Evolutionary conservation across 2,113 vertebrate species (phyloP).

Genomic region (Rallus limicola): DNA sequence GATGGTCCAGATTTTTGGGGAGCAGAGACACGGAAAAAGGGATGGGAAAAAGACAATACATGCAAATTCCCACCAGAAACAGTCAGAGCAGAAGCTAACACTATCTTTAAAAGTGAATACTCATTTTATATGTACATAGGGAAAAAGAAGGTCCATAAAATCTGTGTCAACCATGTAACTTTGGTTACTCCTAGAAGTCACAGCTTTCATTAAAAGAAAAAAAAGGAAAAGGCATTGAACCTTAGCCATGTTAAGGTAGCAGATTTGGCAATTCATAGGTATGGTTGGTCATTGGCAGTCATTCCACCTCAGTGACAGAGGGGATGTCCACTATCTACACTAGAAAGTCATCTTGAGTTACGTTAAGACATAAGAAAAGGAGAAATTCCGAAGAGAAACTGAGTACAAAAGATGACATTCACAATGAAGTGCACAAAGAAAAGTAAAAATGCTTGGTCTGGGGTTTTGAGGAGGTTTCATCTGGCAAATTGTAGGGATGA

Average conservation of each 20-base stretch:
- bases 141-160: not conserved
- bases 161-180: not conserved
- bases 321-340: not conserved
- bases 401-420: not conserved
- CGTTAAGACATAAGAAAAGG: not conserved
- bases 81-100: not conserved
- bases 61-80: not conserved
- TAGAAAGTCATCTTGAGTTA: not conserved
- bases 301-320: not conserved
- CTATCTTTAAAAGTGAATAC: not conserved
- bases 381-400: not conserved
- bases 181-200: not conserved
- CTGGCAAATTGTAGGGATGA: not conserved
- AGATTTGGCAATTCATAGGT: not conserved
- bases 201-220: not conserved
- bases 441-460: not conserved
- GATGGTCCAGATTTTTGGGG: not conserved
- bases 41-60: not conserved
- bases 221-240: not conserved
- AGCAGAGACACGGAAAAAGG: not conserved
- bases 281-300: not conserved
- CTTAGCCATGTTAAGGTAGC: not conserved
- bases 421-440: not conserved
- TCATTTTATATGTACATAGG: not conserved
- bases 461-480: not conserved